Evolutionary conservation across 1,140 invertebrate species (phyloP).

Genomic region (Meloidogyne hapla): DNA sequence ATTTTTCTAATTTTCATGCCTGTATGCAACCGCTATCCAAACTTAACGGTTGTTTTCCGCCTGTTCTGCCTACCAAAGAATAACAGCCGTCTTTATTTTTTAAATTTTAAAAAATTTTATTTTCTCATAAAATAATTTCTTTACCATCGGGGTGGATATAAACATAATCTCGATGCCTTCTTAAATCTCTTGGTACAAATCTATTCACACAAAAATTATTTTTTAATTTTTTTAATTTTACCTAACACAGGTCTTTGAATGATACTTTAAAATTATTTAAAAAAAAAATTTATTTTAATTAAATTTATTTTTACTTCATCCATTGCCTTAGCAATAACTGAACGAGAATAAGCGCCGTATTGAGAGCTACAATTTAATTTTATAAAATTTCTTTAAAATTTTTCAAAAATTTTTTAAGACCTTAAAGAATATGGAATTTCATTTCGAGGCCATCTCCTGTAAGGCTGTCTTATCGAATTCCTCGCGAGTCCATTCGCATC

Average conservation of each 20-base stretch:
- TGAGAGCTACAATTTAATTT: conserved; percentile 39
- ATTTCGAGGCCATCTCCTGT: conserved; percentile 55
- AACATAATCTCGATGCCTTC: conserved; percentile 48
- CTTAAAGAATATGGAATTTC: conserved; percentile 62
- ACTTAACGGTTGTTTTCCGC: conserved; percentile 54
- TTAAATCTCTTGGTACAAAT: conserved; percentile 48
- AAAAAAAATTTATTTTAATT: conserved; percentile 21
- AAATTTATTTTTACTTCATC: conserved; percentile 27
- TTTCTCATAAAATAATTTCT: no score
- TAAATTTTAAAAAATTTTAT: neutral
- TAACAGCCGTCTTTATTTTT: conserved; percentile 17
- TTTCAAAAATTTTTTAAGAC: neutral
- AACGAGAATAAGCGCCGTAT: conserved; percentile 57
- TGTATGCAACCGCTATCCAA: conserved; percentile 63
- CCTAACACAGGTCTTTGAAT: conserved; percentile 58
- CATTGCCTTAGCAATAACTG: conserved; percentile 57
- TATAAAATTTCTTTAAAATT: no score
- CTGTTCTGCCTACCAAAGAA: conserved; percentile 12
- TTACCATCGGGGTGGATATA: conserved; percentile 58
- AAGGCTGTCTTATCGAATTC: conserved; percentile 22
- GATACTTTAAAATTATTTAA: conserved; percentile 3
- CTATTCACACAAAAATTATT: conserved; percentile 3
- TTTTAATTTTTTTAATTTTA: conserved; percentile 23
- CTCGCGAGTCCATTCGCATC: conserved; percentile 23
- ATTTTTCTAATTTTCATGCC: conserved; percentile 15